Evolutionary conservation across 2,113 vertebrate genomes (phyloP).

Genomic region (Podarcis cretensis): DNA sequence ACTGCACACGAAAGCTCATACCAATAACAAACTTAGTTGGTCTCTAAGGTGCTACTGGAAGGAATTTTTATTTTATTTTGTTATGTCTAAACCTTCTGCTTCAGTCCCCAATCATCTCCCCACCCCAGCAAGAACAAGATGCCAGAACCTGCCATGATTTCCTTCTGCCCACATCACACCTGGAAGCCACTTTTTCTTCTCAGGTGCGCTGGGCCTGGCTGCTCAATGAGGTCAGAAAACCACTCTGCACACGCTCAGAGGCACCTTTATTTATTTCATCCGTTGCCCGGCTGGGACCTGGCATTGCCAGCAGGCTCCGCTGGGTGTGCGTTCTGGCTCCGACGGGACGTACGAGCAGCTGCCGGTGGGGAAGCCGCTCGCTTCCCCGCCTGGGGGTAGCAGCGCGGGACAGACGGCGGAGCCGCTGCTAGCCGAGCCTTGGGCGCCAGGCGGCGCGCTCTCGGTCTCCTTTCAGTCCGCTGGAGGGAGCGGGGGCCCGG

Average conservation of each 20-base stretch:
- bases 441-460: neutral
- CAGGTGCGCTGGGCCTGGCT: neutral
- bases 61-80: too few species aligned
- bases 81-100: neutral
- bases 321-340: neutral
- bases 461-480: neutral
- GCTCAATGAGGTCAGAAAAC: neutral
- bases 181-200: neutral
- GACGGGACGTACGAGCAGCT: too few species aligned
- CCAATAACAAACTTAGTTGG: too few species aligned
- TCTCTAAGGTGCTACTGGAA: too few species aligned
- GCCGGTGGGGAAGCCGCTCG: too few species aligned
- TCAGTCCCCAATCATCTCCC: too few species aligned
- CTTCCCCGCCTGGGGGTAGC: neutral
- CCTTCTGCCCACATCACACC: neutral
- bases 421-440: too few species aligned
- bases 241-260: neutral
- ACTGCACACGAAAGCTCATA: too few species aligned
- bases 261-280: neutral
- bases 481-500: neutral
- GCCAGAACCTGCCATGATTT: neutral
- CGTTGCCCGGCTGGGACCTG: neutral
- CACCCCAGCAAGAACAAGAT: neutral
- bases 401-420: neutral
- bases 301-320: neutral